A percentile compares a stretch with the other conserved stretches of the same genome.
Conservation (phyloP, 2,113 vertebrate species). For the Thymallus thymallus region DNA sequence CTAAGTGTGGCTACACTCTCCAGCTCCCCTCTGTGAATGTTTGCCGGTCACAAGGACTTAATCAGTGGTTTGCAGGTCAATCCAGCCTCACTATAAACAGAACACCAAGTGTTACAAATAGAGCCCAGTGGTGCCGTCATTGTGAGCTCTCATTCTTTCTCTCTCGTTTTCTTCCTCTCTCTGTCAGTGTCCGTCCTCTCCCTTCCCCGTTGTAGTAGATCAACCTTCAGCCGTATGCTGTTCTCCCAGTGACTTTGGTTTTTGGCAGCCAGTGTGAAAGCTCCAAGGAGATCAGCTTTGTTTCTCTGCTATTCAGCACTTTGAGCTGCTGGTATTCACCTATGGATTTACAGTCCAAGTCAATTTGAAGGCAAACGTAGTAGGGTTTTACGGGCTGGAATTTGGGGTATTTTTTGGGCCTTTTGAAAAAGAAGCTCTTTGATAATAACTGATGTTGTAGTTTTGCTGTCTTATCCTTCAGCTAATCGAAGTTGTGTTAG, state of each 20-base stretch:
- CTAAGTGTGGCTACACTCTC: too few relatives aligned
- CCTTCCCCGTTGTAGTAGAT: not conserved
- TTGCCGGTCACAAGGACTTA: too few relatives aligned
- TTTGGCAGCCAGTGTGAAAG: conserved; percentile 11
- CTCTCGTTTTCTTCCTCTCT: not conserved
- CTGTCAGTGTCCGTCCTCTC: not conserved
- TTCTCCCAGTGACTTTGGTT: conserved; percentile 5
- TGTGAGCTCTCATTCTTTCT: not conserved
- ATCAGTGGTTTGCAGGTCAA: too few relatives aligned
- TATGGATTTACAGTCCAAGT: conserved; percentile 17
- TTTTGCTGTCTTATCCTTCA: not conserved
- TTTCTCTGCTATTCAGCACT: not conserved
- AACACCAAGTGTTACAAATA: not conserved
- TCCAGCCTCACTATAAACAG: too few relatives aligned
- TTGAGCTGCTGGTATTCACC: not conserved
- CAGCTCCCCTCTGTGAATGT: too few relatives aligned
- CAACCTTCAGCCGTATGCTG: conserved; percentile 4
- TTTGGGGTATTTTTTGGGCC: not conserved
- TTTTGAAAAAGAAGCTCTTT: not conserved
- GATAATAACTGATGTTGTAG: not conserved
- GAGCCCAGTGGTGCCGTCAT: not conserved
- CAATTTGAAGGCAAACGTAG: conserved; percentile 20
- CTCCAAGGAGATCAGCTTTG: conserved; percentile 11
- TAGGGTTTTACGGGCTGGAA: not conserved
- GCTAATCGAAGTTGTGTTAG: too few relatives aligned